Conservation (phyloP, 1,140 invertebrate genomes). For the Atta cephalotes region DNA sequence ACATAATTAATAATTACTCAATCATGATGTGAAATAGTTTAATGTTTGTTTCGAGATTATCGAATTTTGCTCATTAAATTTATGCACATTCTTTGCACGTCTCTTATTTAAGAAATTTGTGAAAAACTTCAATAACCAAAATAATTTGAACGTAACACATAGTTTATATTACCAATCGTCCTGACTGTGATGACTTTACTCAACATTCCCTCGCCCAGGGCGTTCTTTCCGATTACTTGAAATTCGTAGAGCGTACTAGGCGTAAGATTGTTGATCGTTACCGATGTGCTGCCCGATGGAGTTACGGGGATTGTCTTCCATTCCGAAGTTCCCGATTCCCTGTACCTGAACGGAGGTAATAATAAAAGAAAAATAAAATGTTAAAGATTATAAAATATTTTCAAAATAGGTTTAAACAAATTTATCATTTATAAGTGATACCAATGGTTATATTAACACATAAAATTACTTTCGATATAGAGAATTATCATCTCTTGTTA, state of each 20-base stretch:
- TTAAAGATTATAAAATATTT: background rate
- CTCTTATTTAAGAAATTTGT: slow-evolving; percentile 3
- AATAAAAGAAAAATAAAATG: background rate
- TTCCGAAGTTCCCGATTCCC: slow-evolving; percentile 92
- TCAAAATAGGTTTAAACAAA: background rate
- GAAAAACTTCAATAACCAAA: background rate
- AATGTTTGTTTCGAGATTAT: slow-evolving; percentile 1
- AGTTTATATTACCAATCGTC: slow-evolving; percentile 93
- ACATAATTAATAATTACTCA: background rate
- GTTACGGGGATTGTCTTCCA: slow-evolving; percentile 98
- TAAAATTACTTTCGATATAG: background rate
- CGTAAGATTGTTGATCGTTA: slow-evolving; percentile 95
- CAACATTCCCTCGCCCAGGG: slow-evolving; percentile 97
- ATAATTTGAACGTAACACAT: background rate
- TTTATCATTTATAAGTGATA: slow-evolving; percentile 7
- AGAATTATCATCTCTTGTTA: background rate
- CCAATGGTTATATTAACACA: background rate
- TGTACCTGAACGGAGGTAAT: slow-evolving; percentile 87
- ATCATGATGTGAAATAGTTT: background rate
- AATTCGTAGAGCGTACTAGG: slow-evolving; percentile 98
- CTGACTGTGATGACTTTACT: slow-evolving; percentile 96
- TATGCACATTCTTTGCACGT: background rate
- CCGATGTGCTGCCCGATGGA: slow-evolving; percentile 94
- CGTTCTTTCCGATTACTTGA: slow-evolving; percentile 97
- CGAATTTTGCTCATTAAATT: background rate